phyloP scores from a whole-genome alignment of 2,113 vertebrate species.

The Scytalopus superciliaris region DNA sequence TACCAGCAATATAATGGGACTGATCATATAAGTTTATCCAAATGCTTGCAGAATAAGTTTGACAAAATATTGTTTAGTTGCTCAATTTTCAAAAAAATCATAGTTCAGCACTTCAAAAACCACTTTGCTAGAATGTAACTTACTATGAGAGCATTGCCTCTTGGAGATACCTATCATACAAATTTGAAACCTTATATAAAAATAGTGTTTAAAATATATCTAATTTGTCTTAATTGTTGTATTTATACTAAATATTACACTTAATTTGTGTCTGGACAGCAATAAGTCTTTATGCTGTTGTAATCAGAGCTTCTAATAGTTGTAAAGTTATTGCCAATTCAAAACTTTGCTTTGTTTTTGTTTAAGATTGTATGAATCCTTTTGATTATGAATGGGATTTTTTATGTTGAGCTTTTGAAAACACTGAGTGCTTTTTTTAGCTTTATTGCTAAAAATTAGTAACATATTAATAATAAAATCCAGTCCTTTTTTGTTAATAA shows the following conservation, averaged over 20 bases:
- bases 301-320: neutral
- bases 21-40: neutral
- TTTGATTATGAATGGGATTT: neutral
- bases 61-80: neutral
- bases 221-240: neutral
- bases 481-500: neutral
- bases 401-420: neutral
- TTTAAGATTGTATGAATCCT: neutral
- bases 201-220: neutral
- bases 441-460: neutral
- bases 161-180: neutral
- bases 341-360: neutral
- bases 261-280: neutral
- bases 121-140: neutral
- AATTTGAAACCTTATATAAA: neutral
- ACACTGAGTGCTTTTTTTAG: neutral
- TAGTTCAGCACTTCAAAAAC: neutral
- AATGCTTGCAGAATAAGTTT: neutral
- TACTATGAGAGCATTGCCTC: neutral
- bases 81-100: neutral
- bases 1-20: neutral
- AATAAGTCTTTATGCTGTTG: neutral
- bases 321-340: neutral
- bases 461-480: neutral
- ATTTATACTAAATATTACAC: neutral